Base-by-base conservation (phyloP, 2,888 invertebrate genomes). In the Oeneis ivallda region DNA sequence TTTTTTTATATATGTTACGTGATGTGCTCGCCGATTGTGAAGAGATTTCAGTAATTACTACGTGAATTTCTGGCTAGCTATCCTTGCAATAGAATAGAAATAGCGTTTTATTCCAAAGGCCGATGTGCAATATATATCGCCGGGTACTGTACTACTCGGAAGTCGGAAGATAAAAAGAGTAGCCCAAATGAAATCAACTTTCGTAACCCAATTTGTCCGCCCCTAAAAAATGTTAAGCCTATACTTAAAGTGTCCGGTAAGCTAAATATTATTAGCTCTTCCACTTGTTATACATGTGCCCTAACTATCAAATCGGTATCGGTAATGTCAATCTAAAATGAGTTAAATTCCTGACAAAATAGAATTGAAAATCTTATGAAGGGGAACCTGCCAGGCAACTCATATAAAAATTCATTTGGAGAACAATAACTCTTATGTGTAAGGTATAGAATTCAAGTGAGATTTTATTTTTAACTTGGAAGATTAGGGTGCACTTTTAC, bases 171-270 rank as follows among this genome's bases (percentile, higher is more conserved):
- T 37, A 10, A 45, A 45, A 57, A 26, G 32, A 57, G 13, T 43
- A 26, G 17, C 15, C 17, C 9, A 6, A 6, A 32, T 37, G 37
- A 37, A 76, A 84, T 79, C 79, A 77, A 77, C 37, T 78, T 78
- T 71, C 62, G 67, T 70, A 70, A 66, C 61, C 62, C 71, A 74
- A 74, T 72, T 77, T 74, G 52, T 60, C 67, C 49, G 49, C 49
- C 49, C 37, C 34, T 39, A 50, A 54, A 65, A 67, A 66, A 61
- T 53, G 17, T 54, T 10, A 32, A 71, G 64, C 62, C 64, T 64
- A 56, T 68, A 69, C 43, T 70, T 65, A 68, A 59, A 49, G 69
- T 58, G 69, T 64, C 61, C 17, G 61, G 66, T 70, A 68, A 68
- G 67, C 59, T 54, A 62, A 68, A 64, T 64, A 68, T 67, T 65